Evolutionary conservation across 2,113 vertebrate genomes (phyloP).

Genomic region (Bubalus kerabau): DNA sequence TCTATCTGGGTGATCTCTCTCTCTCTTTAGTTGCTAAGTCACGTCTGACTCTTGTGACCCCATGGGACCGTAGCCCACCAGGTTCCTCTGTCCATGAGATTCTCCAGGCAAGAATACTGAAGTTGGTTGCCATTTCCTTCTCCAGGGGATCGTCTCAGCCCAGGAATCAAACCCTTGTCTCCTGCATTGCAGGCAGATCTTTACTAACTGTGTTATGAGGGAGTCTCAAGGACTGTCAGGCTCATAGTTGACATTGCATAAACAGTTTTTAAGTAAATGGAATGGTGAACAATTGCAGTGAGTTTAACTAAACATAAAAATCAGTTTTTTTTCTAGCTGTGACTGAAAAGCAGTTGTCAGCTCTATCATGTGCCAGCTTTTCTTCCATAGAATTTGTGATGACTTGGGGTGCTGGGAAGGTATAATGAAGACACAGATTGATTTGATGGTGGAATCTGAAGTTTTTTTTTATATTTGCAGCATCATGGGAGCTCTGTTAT

Average conservation of each 20-base stretch:
- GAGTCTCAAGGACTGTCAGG: background rate
- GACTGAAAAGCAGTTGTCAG: background rate
- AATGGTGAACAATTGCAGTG: background rate
- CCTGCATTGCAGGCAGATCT: background rate
- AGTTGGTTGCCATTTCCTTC: background rate
- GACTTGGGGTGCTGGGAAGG: background rate
- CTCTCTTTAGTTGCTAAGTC: background rate
- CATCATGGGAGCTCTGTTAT: background rate
- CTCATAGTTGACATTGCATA: background rate
- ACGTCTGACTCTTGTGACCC: rapidly evolving
- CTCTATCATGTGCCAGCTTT: background rate
- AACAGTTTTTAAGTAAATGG: background rate
- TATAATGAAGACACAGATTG: background rate
- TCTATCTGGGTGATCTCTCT: background rate
- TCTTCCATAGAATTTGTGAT: background rate
- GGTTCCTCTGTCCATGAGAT: background rate
- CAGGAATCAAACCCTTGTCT: background rate
- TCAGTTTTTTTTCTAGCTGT: background rate
- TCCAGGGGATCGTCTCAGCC: background rate
- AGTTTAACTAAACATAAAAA: background rate
- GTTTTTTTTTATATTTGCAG: background rate
- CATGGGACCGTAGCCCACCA: background rate
- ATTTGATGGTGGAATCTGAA: background rate
- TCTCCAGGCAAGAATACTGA: background rate
- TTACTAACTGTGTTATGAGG: background rate